Conservation (phyloP, 2,888 invertebrate genomes). For the Xestia c-nigrum region DNA sequence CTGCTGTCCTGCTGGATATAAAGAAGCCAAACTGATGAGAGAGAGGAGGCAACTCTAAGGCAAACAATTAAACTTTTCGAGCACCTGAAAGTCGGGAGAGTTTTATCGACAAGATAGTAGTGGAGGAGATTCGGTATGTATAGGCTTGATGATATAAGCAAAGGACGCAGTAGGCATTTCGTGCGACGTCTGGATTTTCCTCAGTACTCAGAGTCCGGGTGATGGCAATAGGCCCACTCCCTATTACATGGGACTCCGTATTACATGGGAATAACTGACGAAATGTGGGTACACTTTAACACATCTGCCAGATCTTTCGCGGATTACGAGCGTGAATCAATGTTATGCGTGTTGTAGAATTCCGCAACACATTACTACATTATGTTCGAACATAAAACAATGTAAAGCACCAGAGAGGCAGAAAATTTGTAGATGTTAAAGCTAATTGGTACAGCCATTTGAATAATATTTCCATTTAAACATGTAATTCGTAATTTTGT, state of each 20-base stretch:
- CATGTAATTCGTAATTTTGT: slow-evolving; percentile 24
- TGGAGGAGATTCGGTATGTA: neutral
- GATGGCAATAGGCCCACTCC: neutral
- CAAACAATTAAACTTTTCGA: neutral
- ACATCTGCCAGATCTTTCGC: neutral
- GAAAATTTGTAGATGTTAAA: slow-evolving; percentile 21
- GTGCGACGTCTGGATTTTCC: neutral
- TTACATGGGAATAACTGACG: too few species aligned
- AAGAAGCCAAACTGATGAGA: neutral
- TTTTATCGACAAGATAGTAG: neutral
- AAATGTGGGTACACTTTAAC: neutral
- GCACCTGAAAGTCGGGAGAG: neutral
- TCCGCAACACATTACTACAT: slow-evolving; percentile 27
- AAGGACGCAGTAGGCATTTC: too few species aligned
- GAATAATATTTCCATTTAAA: slow-evolving; percentile 49
- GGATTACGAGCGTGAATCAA: neutral
- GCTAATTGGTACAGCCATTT: slow-evolving; percentile 39
- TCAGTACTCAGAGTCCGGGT: neutral
- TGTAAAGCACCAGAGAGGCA: slow-evolving; percentile 5
- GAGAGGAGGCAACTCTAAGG: neutral
- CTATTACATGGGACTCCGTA: too few species aligned
- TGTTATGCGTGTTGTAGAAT: slow-evolving; percentile 6
- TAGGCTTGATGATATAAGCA: neutral
- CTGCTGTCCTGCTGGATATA: neutral
- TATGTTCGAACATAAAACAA: slow-evolving; percentile 23